Base-by-base conservation (phyloP, 2,888 invertebrate genomes). In the Synanthedon tipuliformis region DNA sequence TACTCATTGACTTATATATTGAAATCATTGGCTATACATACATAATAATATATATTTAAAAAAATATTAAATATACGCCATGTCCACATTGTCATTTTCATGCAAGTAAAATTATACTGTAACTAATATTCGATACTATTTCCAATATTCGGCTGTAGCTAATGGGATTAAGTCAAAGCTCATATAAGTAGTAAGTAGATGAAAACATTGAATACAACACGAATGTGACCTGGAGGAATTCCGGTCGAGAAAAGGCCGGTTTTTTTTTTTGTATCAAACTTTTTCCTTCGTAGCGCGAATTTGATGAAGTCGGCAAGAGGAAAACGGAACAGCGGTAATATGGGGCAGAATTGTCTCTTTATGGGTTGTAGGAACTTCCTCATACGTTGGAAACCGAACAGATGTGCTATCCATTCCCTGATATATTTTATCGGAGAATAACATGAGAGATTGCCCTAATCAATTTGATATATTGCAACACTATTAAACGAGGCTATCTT, bases 291-390 rank as follows among this genome's bases (percentile, higher is more conserved):
- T 64, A 63, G 60, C 52, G 56, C 55, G 61, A 61, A 66, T 68
- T 66, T 65, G 62, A 70, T 66, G 63, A 64, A 66, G 63, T 60
- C 62, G 63, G 63, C 57, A 55, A 27, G 56, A 53, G 59, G 60
- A 63, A 62, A 60, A 60, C 54, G 56, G 60, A 56, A 63, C 61
- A 59, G 53, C 59, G 52, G 59, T 61, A 54, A 55, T 65, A 70
- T 68, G 52, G 60, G 53, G 59, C 60, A 54, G 56, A 65, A 70
- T 68, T 69, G 66, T 67, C 68, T 65, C 63, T 68, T 69, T 71
- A 71, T 69, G 61, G 62, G 61, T 60, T 53, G 59, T 50, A 54
- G 57, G 60, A 64, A 60, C 59, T 61, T 61, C 57, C 59, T 61
- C 62, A 59, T 65, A 63, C 57, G 58, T 60, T 55, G 54, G 57